Base-by-base conservation (phyloP, 2,888 invertebrate species). In the Gymnoscelis rufifasciata region DNA sequence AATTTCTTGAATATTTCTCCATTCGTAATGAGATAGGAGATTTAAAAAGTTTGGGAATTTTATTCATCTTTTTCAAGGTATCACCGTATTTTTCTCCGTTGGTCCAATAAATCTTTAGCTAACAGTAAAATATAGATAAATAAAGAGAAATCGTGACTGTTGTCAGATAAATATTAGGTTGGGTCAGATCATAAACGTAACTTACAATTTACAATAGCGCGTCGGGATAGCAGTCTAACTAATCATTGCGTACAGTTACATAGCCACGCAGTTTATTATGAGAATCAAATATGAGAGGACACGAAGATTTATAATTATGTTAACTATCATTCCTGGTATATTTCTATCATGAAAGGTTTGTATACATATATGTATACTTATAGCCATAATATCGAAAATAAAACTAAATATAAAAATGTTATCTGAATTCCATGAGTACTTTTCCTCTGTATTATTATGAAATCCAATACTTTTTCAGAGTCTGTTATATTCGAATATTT, bases 1-100 rank as follows among this genome's bases (percentile, higher is more conserved):
- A 69, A 68, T 65, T 68, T 66, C 54, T 58, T 71, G 70, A 73
- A 74, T 74, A 64, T 70, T 69, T 70, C 67, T 71, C 64, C 60
- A 56, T 58, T 57, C 58, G 57, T 63, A 62, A 62, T 62, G 62
- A 66, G 56, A 57, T 56, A 53, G 52, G 59, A 60, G 64, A 66
- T 64, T 66, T 58, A 47, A 52, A 57, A 56, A 56, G 54, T 56
- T 59, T 14, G 43, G 50, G 49, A 52, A 48, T 54, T 55, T 52
- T 50, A 54, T 55, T 51, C 44, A 31, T 35, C 36, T 30, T 48
- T 40, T 54, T 43, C 41, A 43, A 43, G 33, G 38, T 49, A 27
- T 52, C 53, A 43, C 45, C 46, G 29, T 38, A 48, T 53, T 47
- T 52, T 50, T 51, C 48, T 38, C 28, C 38, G 38, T 15, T 45